Evolutionary conservation across 2,888 invertebrate genomes (phyloP).

Genomic region (Bombylius major): DNA sequence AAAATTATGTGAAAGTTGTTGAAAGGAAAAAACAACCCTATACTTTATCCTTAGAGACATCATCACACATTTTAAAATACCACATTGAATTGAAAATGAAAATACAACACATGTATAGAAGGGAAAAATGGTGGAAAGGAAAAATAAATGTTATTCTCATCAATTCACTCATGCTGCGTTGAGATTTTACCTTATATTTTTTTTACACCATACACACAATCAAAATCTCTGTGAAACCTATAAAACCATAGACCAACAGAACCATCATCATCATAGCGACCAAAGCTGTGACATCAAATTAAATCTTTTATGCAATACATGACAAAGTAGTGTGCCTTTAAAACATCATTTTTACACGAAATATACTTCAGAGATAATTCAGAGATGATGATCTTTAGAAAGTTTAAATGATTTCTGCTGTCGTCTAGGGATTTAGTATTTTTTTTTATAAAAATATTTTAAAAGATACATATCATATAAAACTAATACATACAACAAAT

Average conservation of each 20-base stretch:
- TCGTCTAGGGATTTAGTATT: not conserved
- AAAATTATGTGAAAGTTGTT: not conserved
- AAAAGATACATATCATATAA: too few species aligned
- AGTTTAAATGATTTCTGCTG: not conserved
- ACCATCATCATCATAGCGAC: too few species aligned
- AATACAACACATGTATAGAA: not conserved
- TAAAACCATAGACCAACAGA: not conserved
- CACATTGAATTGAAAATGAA: not conserved
- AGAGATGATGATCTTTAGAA: not conserved
- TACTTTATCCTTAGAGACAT: not conserved
- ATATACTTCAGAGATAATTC: not conserved
- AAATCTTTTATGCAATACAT: too few species aligned
- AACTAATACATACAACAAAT: too few species aligned
- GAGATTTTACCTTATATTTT: too few species aligned
- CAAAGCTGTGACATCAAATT: too few species aligned
- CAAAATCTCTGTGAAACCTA: not conserved
- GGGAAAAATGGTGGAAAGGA: not conserved
- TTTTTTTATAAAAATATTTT: not conserved
- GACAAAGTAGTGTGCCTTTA: too few species aligned
- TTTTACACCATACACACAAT: not conserved
- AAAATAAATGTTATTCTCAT: too few species aligned
- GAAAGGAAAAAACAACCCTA: slow-evolving; percentile 1
- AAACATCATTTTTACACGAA: not conserved
- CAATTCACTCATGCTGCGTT: too few species aligned
- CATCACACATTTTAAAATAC: too few species aligned